Base-by-base conservation (phyloP, 2,888 invertebrate species). In the Leptinotarsa rubiginosa region DNA sequence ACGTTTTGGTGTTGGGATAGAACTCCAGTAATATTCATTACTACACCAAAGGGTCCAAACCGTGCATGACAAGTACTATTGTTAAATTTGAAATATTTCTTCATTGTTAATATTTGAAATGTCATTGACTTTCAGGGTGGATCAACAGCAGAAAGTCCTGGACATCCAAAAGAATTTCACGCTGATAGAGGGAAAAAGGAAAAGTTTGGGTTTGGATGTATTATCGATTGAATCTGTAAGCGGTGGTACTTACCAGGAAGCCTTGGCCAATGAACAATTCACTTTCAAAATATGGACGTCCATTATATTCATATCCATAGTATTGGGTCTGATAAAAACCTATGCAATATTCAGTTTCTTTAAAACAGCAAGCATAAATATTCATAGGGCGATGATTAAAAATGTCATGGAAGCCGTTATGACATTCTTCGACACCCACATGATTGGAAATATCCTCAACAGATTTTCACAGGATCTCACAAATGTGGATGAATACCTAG, bases 381-480 rank as follows among this genome's bases (percentile, higher is more conserved):
- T 70, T 90, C 92, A 69, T 89, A 92, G 15, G 94, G 94, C 84
- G 93, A 94, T 66, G 90, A 70, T 82, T 10, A 66, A 49, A 3
- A 77, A 75, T 15, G 74, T 84, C 92, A 0, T 88, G 92, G 1
- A 91, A 91, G 79, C 92, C 92, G 22, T 86, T 87, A 65, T 90
- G 83, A 49, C 74, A 2, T 84, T 84, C 65, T 84, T 84, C 71
- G 84, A 84, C 68, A 78, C 77, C 16, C 90, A 22, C 89, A 90
- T 67, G 65, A 79, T 83, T 41, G 84, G 84, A 15, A 84, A 84
- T 75, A 82, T 84, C 22, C 75, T 84, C n/a, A 92, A 92, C 84
- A 91, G 92, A 83, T 94, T 94, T 56, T 91, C 92, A 12, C 89
- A 90, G 20, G 89, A 91, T 1, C 94, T 95, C 93, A 94, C 94